Evolutionary conservation across 2,797 vertebrate genomes (phyloP).

Genomic region (Fistularia tabacaria): DNA sequence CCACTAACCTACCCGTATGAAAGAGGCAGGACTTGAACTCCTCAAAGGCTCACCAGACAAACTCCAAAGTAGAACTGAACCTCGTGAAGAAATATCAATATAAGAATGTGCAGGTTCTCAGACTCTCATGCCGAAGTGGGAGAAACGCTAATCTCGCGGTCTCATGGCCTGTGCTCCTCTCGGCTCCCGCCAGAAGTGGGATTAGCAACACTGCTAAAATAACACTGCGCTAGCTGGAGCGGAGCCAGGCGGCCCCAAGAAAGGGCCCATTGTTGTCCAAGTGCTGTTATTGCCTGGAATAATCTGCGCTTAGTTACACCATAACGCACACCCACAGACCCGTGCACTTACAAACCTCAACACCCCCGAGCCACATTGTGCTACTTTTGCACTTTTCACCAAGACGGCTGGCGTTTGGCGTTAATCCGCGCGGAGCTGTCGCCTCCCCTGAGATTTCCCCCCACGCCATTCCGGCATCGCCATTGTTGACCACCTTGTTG

Average conservation of each 20-base stretch:
- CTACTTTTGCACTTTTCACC: too few relatives aligned
- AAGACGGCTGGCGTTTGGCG: too few relatives aligned
- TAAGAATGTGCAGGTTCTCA: conserved; percentile 1
- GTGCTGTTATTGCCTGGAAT: conserved; percentile 62
- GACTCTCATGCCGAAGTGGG: conserved; percentile 9
- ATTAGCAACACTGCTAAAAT: conserved; percentile 68
- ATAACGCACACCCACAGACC: conserved; percentile 33
- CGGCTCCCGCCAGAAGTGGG: conserved; percentile 39
- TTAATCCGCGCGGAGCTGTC: too few relatives aligned
- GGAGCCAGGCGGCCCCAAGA: conserved; percentile 48
- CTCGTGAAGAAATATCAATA: neutral
- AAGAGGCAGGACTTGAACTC: too few relatives aligned
- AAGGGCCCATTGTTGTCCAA: conserved; percentile 67
- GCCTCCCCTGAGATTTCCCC: too few relatives aligned
- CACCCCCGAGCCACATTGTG: conserved; percentile 4
- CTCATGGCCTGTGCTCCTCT: conserved; percentile 36
- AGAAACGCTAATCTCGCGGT: conserved; percentile 32
- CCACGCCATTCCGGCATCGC: too few relatives aligned
- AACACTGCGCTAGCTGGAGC: conserved; percentile 55
- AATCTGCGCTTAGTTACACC: conserved; percentile 60
- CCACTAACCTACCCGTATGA: too few relatives aligned
- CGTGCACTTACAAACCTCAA: conserved; percentile 12
- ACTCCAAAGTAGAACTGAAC: too few relatives aligned
- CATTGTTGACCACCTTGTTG: too few relatives aligned
- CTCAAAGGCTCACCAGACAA: too few relatives aligned